Evolutionary conservation across 2,797 vertebrate species (phyloP).

Genomic region (Rhinophrynus dorsalis): DNA sequence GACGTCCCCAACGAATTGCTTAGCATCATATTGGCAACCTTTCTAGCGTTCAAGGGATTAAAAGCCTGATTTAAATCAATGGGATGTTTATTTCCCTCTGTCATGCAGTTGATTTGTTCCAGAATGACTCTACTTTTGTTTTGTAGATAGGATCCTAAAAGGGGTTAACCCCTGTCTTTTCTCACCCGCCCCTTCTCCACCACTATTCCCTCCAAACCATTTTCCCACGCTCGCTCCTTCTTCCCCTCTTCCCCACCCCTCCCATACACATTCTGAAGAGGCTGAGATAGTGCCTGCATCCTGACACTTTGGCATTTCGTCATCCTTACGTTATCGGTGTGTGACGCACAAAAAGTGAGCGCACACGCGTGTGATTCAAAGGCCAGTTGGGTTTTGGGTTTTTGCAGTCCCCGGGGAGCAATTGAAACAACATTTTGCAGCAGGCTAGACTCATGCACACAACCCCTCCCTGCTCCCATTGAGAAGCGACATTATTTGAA

Average conservation of each 20-base stretch:
- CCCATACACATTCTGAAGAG: conserved; percentile 2
- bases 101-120: no score
- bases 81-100: no score
- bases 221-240: conserved; percentile 40
- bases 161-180: conserved; percentile 24
- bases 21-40: no score
- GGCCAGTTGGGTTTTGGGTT: conserved; percentile 1
- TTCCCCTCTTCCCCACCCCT: conserved; percentile 10
- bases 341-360: conserved; percentile 6
- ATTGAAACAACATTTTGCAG: conserved; percentile 24
- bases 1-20: no score
- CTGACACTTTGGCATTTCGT: conserved; percentile 10
- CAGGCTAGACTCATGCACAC: conserved; percentile 1
- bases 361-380: neutral
- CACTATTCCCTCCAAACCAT: conserved; percentile 16
- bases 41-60: no score
- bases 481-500: conserved; percentile 40
- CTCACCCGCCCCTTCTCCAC: neutral
- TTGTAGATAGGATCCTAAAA: no score
- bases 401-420: conserved; percentile 8
- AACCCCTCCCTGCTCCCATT: conserved; percentile 24
- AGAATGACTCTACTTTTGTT: no score
- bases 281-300: neutral
- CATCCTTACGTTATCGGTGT: conserved; percentile 6
- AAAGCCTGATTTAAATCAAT: no score